Percentiles rank a stretch among this genome's conserved stretches.
These are phyloP conservation scores for Sesamia nonagrioides DNA, from an alignment of 1,140 invertebrate genomes.

Conservation along the genomic window DNA sequence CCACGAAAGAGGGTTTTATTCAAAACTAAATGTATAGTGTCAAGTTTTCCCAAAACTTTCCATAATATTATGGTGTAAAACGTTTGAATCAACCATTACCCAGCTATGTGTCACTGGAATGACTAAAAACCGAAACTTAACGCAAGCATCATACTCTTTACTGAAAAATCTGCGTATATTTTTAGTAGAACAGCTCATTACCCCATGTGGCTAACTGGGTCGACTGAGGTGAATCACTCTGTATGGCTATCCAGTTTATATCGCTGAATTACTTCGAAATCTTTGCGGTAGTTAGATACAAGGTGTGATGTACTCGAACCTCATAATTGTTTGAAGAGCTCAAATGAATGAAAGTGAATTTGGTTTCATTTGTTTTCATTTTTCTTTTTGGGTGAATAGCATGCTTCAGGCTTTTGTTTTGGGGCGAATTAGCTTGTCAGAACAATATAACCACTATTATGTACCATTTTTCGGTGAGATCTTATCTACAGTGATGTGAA, in stretches of 20 bases:
- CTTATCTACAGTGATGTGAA: background rate
- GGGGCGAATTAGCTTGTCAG: too few species aligned
- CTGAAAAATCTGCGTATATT: conserved; percentile 35
- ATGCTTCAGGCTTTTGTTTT: background rate
- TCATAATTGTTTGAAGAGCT: background rate
- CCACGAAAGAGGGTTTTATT: background rate
- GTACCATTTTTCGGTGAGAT: background rate
- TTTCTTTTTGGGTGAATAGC: too few species aligned
- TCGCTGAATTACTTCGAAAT: conserved; percentile 30
- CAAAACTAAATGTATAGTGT: background rate
- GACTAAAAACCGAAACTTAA: conserved; percentile 6
- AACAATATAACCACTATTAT: background rate
- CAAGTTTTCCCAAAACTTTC: too few species aligned
- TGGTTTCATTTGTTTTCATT: background rate
- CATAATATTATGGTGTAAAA: background rate
- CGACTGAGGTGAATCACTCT: conserved; percentile 40
- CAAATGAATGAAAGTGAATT: background rate
- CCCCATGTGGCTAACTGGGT: conserved; percentile 49
- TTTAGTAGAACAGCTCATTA: conserved; percentile 40
- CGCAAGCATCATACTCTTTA: conserved; percentile 17
- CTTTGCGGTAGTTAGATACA: conserved; percentile 12
- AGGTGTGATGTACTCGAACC: background rate
- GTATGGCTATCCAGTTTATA: background rate
- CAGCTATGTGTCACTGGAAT: conserved; percentile 4
- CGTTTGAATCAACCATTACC: background rate